Conservation (phyloP, 1,140 invertebrate species). For the Ruditapes philippinarum region DNA sequence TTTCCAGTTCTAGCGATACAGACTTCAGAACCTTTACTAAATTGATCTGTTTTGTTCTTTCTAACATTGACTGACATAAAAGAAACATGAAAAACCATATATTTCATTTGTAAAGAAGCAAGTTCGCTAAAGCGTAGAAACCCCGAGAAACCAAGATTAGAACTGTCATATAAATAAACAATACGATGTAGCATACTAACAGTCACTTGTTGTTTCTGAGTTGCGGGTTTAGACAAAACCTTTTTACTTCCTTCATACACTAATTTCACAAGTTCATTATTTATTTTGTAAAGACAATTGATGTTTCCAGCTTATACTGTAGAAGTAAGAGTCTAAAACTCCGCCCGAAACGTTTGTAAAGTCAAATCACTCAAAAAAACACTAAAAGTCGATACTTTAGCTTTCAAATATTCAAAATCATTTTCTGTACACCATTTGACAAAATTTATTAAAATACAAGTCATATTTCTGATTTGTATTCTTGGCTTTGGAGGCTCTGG, state of each 20-base stretch:
- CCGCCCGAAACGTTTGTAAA: neutral
- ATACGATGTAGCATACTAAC: neutral
- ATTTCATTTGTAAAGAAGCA: neutral
- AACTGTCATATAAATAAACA: neutral
- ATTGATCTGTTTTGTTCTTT: conserved; percentile 10
- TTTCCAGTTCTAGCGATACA: neutral
- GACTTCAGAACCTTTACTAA: neutral
- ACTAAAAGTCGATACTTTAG: too few relatives aligned
- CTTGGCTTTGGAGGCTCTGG: neutral
- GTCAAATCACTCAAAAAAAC: too few relatives aligned
- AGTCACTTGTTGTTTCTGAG: neutral
- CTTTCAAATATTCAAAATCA: neutral
- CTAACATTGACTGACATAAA: neutral
- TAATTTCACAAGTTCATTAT: neutral
- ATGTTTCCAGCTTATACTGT: neutral
- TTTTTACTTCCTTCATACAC: neutral
- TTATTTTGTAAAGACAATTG: neutral
- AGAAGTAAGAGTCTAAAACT: neutral
- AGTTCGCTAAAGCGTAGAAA: neutral
- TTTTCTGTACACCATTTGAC: neutral
- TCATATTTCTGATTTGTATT: neutral
- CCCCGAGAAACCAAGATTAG: neutral
- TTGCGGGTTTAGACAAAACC: neutral
- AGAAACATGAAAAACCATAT: neutral
- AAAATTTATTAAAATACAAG: neutral